A percentile compares a stretch with the other conserved stretches of the same genome.
phyloP scores from a whole-genome alignment of 2,888 invertebrate species.

The Octodonta nipae region DNA sequence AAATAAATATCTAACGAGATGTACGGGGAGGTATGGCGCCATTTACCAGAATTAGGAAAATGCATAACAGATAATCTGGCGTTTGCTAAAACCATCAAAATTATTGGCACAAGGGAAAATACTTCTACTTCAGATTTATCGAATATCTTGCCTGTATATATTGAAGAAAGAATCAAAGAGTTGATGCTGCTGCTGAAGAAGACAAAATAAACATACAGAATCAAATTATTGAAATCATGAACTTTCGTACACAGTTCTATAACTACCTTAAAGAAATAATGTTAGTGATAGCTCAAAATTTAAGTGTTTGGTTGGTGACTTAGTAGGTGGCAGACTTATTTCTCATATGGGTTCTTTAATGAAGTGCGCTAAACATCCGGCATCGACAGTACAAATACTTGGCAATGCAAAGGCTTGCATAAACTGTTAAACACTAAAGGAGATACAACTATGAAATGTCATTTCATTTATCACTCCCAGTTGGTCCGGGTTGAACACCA shows the following conservation, averaged over 20 bases:
- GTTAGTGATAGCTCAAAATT: slow-evolving; percentile 97
- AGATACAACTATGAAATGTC: slow-evolving; percentile 98
- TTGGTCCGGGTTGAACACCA: slow-evolving; percentile 79
- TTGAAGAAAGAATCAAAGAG: slow-evolving; percentile 88
- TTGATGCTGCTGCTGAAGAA: slow-evolving; percentile 88
- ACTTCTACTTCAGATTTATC: slow-evolving; percentile 74
- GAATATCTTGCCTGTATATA: slow-evolving; percentile 81
- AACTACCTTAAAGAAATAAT: slow-evolving; percentile 91
- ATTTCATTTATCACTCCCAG: slow-evolving; percentile 92
- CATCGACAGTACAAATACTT: slow-evolving; percentile 93
- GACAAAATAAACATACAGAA: slow-evolving; percentile 87
- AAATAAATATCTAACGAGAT: too few relatives aligned
- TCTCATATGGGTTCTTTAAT: slow-evolving; percentile 95
- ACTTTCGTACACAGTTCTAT: slow-evolving; percentile 79
- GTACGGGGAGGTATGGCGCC: too few relatives aligned
- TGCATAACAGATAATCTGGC: slow-evolving; percentile 84
- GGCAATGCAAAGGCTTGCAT: slow-evolving; percentile 98
- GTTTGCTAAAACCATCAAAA: slow-evolving; percentile 73
- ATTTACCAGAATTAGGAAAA: slow-evolving; percentile 97
- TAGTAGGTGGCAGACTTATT: slow-evolving; percentile 92
- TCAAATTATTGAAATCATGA: slow-evolving; percentile 84
- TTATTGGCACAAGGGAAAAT: slow-evolving; percentile 79
- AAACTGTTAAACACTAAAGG: slow-evolving; percentile 92
- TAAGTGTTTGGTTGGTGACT: slow-evolving; percentile 91
- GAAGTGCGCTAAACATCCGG: slow-evolving; percentile 93